Conservation (phyloP, 2,888 invertebrate genomes). For the Drosophila emarginata region DNA sequence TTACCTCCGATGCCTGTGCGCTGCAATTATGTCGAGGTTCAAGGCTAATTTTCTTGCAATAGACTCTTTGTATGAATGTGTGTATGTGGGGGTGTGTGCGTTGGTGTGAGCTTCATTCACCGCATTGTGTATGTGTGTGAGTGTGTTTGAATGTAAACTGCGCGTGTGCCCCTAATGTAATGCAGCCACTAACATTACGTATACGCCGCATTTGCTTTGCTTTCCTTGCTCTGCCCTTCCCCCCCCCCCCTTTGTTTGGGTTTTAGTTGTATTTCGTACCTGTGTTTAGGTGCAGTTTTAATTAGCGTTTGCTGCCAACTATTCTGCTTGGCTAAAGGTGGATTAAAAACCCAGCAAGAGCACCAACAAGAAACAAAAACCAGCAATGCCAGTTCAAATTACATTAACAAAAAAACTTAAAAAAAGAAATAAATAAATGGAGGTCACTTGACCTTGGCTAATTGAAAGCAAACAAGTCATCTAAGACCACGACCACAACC, state of each 20-base stretch:
- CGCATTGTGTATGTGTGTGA: conserved; percentile 21
- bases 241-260: not conserved
- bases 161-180: conserved; percentile 66
- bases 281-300: conserved; percentile 40
- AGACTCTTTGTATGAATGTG: conserved; percentile 14
- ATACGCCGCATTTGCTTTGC: conserved; percentile 58
- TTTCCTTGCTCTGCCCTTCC: not conserved
- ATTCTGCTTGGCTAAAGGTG: conserved; percentile 35
- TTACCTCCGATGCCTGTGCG: conserved; percentile 52
- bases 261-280: conserved; percentile 41
- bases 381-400: conserved; percentile 46
- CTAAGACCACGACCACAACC: conserved; percentile 11
- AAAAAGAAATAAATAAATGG: conserved; percentile 17
- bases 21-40: conserved; percentile 73
- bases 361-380: conserved; percentile 11
- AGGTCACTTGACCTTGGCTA: conserved; percentile 49
- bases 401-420: conserved; percentile 37
- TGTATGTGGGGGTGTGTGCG: conserved; percentile 13
- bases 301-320: conserved; percentile 52
- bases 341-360: conserved; percentile 28
- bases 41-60: conserved; percentile 71
- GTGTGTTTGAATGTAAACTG: conserved; percentile 52
- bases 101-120: conserved; percentile 44
- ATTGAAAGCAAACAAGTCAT: conserved; percentile 29
- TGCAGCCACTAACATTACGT: conserved; percentile 62